Evolutionary conservation across 2,888 invertebrate genomes (phyloP).

Genomic region (Aphrophora alni): DNA sequence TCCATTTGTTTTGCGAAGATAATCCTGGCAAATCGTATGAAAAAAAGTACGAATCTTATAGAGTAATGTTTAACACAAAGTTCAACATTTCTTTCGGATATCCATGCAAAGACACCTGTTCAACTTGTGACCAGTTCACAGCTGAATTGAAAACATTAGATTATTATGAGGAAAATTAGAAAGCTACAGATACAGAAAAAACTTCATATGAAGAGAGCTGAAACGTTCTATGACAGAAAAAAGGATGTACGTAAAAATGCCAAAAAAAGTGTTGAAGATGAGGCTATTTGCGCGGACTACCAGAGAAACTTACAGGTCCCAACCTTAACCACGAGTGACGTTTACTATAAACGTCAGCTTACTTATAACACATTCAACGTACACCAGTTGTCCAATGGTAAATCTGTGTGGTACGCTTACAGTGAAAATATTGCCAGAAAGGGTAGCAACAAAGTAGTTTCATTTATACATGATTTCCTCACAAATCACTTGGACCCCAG

Average conservation of each 20-base stretch:
- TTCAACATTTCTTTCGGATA: not conserved
- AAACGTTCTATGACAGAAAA: conserved; percentile 2
- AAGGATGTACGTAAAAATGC: not conserved
- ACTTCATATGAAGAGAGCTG: not conserved
- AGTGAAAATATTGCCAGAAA: conserved; percentile 6
- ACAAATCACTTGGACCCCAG: not conserved
- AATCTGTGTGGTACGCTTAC: conserved; percentile 4
- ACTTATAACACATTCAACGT: not conserved
- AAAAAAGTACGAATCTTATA: not conserved
- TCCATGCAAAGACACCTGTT: not conserved
- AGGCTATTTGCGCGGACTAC: not conserved
- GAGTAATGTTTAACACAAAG: conserved; percentile 3
- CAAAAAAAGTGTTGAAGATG: not conserved
- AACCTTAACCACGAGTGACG: not conserved
- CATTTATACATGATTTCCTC: not conserved
- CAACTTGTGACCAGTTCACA: not conserved
- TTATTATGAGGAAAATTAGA: not conserved
- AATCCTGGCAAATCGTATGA: not conserved
- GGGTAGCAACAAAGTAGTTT: not conserved
- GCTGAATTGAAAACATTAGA: not conserved
- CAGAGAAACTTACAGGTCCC: not conserved
- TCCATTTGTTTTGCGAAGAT: not conserved
- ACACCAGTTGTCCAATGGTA: conserved; percentile 2
- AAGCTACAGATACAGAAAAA: not conserved
- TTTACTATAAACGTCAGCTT: not conserved